Base-by-base conservation (phyloP, 1,140 invertebrate species). In the Caerostris darwini region DNA sequence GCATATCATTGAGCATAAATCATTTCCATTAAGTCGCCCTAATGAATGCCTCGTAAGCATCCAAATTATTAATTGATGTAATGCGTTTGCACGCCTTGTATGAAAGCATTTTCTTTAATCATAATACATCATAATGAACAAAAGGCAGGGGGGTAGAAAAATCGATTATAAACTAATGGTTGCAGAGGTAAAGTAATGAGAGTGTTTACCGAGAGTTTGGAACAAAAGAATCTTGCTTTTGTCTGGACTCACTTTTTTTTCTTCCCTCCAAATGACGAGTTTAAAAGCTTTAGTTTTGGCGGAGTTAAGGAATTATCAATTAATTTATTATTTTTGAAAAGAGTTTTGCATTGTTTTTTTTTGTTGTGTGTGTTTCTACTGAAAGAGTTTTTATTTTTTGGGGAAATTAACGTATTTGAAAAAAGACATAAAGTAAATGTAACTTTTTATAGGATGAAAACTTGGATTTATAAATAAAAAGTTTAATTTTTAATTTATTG, bases 21-120 rank as follows among this genome's bases (percentile, higher is more conserved):
- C 59, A 85, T 81, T 92, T 85, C 77, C 56, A 64, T 85, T 92
- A 67, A 64, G 58, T 34, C 50, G n/a, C 19, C 87, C 56, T 92
- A 92, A 92, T 85, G 90, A 85, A 92, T 67, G 77, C 54, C 81
- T 59, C 58, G 34, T 57, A 81, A 91, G 54, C 88, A 57, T 91
- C 50, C 57, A 19, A 50, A 83, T 92, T 92, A 92, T 92, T 92
- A 92, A 92, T 92, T 92, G 81, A 83, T 85, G 82, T 92, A 34
- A 92, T 92, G 58, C 59, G 67, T 67, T 81, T 82, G 57, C 90
- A 50, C 57, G 56, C 64, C 34, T 82, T 50, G 50, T 61, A 56
- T 64, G 34, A 77, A 61, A 64, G 90, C 69, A 59, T 81, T 81
- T 92, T 85, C 61, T 85, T 56, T 85, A 85, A 81, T 91, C 34